Base-by-base conservation (phyloP, 2,888 invertebrate genomes). In the Eupithecia tripunctaria region DNA sequence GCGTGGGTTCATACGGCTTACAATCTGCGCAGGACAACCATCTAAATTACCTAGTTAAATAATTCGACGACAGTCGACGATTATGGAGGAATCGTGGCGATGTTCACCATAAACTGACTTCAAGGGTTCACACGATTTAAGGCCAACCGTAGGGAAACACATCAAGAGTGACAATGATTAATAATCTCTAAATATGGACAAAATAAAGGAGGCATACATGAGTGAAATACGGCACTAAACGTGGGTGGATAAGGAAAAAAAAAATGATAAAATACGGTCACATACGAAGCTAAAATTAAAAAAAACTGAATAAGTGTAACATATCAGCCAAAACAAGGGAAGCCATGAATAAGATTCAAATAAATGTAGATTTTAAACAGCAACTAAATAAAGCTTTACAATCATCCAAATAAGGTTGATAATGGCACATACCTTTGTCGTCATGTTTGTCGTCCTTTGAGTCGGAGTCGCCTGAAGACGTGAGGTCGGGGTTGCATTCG, bases 401-500 rank as follows among this genome's bases (percentile, higher is more conserved):
- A 0, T 32, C 59, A 38, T 41, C 21, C 68, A 62, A 25, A 62
- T 69, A 71, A 18, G 36, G 69, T 67, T 27, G 18, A 29, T 29
- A 60, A 29, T 25, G 1, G 29, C 12, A 38, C 77, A 79, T 79
- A 94, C 94, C 91, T 85, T 91, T 93, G 76, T 93, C 93, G 74
- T 86, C 87, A 68, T 85, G 85, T 70, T 88, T 89, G 81, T 92
- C 93, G 65, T 90, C 90, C 78, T 89, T 88, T 77, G 72, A 68
- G 75, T 88, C 91, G 21, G 79, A 71, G 76, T 95, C 93, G 62
- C 88, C 89, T 2, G 91, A 86, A 27, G 93, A 85, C 25, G 91
- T 88, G 74, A 94, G 90, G 75, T 95, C 96, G 32, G 92, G 87
- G 43, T 89, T 81, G 62, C 91, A 92, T 78, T 92, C 94, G 84